Conservation (phyloP, 2,113 vertebrate species). For the Helogale parvula region DNA sequence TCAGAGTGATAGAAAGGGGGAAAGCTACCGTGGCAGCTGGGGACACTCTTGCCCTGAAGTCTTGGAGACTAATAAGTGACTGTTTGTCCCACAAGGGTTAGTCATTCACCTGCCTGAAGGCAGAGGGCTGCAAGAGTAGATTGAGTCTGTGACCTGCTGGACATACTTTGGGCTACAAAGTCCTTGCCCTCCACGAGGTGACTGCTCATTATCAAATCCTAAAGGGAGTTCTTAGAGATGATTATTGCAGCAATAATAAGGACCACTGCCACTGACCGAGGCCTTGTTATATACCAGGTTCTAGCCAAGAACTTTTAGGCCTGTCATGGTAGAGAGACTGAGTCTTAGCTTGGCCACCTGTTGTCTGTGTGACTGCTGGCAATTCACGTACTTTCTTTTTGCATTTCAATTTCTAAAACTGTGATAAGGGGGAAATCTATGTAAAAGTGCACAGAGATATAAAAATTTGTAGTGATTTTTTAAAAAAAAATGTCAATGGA, state of each 20-base stretch:
- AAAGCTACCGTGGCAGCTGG: not conserved
- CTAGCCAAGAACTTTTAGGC: not conserved
- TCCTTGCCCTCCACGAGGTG: not conserved
- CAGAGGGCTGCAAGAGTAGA: not conserved
- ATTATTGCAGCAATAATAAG: not conserved
- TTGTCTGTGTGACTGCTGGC: not conserved
- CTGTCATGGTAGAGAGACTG: not conserved
- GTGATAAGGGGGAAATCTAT: not conserved
- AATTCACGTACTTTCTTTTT: not conserved
- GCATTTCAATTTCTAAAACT: not conserved
- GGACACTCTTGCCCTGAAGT: constrained; percentile 1
- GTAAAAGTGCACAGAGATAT: not conserved
- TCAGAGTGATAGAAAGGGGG: constrained; percentile 54
- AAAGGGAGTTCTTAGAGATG: not conserved
- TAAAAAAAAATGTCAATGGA: not conserved
- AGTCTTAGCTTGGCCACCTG: not conserved
- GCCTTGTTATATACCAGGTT: not conserved
- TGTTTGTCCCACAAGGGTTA: constrained; percentile 16
- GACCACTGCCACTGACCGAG: not conserved
- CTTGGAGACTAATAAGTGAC: constrained; percentile 45
- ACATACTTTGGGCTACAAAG: not conserved
- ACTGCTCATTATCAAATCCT: not conserved
- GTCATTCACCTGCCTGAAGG: constrained; percentile 66
- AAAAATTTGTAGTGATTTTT: not conserved
- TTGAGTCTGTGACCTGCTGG: not conserved